Conservation (phyloP, 2,888 invertebrate genomes). For the Andrena haemorrhoa region DNA sequence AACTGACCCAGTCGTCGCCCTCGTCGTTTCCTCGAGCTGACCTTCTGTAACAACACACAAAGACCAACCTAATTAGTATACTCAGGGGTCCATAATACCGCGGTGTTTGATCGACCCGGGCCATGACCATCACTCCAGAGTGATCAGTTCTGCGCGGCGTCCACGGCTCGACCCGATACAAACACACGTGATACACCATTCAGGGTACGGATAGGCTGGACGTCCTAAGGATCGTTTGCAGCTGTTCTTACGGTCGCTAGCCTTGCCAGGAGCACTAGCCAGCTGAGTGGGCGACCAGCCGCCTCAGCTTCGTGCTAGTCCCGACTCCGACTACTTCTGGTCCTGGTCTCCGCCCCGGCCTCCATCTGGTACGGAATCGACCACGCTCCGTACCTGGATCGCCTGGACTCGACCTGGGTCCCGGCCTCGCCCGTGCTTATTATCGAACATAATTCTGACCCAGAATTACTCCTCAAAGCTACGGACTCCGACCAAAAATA, state of each 20-base stretch:
- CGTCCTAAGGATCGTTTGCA: no score
- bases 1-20: no score
- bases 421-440: not conserved
- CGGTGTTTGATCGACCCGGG: no score
- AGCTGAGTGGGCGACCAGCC: not conserved
- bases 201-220: no score
- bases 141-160: no score
- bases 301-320: not conserved
- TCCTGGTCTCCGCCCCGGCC: not conserved
- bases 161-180: no score
- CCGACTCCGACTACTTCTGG: constrained; percentile 7
- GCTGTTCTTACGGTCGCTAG: not conserved
- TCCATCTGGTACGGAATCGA: not conserved
- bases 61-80: no score
- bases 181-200: no score
- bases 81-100: no score
- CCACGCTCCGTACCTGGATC: not conserved
- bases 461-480: constrained; percentile 15
- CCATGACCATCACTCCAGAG: no score
- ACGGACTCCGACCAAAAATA: constrained; percentile 6
- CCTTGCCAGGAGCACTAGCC: not conserved
- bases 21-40: no score
- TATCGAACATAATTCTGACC: not conserved
- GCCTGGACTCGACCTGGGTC: constrained; percentile 7
- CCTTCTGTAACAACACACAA: no score